Base-by-base conservation (phyloP, 1,140 invertebrate genomes). In the Neodiprion fabricii region DNA sequence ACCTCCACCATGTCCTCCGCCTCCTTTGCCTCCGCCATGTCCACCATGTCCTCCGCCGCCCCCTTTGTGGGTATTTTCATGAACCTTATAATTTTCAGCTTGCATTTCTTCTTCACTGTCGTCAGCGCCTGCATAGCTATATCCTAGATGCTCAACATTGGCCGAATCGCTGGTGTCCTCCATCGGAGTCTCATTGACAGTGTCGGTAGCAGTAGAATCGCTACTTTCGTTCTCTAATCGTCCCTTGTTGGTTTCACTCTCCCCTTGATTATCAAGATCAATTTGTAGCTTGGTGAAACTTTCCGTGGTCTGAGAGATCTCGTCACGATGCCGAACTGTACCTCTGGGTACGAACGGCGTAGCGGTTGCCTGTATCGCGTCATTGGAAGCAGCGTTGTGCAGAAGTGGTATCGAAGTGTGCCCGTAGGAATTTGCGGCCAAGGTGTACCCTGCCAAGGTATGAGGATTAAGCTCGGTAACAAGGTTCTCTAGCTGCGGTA, bases 1-100 rank as follows among this genome's bases (percentile, higher is more conserved):
- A n/a, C 73, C 67, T 69, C 73, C 67, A n/a, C 76, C 76, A 23
- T 77, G 74, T 9, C n/a, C 73, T 14, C 74, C 72, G 53, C 72
- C 49, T 74, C 73, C 48, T 69, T 68, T 23, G 70, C 72, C 53
- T 17, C 66, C 10, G n/a, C 75, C 76, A 11, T 73, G 70, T 17
- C 49, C 65, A n/a, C 67, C 67, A 17, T 75, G 14, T 28, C 70
- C 48, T 11, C 68, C 49, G 69, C 74, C 17, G 40, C 66, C 61
- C 14, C 48, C 71, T 5, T 48, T 72, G 14, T 17, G 14, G 12
- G 68, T 23, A 40, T 50, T 50, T 71, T 50, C 70, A 9, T 71
- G 70, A 50, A 71, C 17, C 47, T 50, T 49, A 71, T 47, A 71
- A 23, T 71, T 48, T 48, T 14, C 70, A 23, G 28, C 17, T 48